Conservation (phyloP, 2,888 invertebrate genomes). For the Helleia helle region DNA sequence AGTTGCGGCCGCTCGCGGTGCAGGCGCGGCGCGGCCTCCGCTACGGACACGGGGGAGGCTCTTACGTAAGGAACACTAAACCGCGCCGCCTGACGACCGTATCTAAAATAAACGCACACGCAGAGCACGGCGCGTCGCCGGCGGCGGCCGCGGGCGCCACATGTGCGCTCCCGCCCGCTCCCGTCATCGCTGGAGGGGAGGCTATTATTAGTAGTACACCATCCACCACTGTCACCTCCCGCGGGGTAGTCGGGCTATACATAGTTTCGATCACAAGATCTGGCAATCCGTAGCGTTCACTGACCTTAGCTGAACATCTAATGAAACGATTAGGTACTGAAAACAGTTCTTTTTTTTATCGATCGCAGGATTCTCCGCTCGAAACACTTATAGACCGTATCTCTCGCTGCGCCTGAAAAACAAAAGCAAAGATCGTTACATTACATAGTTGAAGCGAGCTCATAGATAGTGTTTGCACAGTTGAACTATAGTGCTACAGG, state of each 20-base stretch:
- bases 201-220: slow-evolving; percentile 69
- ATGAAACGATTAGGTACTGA: slow-evolving; percentile 1
- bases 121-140: slow-evolving; percentile 38
- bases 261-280: slow-evolving; percentile 64
- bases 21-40: slow-evolving; percentile 32
- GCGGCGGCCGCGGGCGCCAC: slow-evolving; percentile 47
- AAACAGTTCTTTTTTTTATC: neutral
- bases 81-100: slow-evolving; percentile 69
- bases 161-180: slow-evolving; percentile 62
- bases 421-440: slow-evolving; percentile 11
- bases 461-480: slow-evolving; percentile 19
- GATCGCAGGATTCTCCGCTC: slow-evolving; percentile 2
- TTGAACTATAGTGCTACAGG: slow-evolving; percentile 23
- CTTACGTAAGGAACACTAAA: slow-evolving; percentile 60
- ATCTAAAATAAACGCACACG: slow-evolving; percentile 64
- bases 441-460: slow-evolving; percentile 10
- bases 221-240: slow-evolving; percentile 74
- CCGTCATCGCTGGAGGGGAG: slow-evolving; percentile 67
- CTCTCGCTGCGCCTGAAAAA: slow-evolving; percentile 9
- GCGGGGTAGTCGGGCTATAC: slow-evolving; percentile 69
- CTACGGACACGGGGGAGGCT: slow-evolving; percentile 33
- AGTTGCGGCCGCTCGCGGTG: slow-evolving; percentile 42
- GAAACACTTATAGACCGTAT: slow-evolving; percentile 11
- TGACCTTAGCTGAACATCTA: slow-evolving; percentile 50
- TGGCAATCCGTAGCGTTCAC: slow-evolving; percentile 66